Conservation (phyloP, 2,888 invertebrate species). For the Sympetrum striolatum region DNA sequence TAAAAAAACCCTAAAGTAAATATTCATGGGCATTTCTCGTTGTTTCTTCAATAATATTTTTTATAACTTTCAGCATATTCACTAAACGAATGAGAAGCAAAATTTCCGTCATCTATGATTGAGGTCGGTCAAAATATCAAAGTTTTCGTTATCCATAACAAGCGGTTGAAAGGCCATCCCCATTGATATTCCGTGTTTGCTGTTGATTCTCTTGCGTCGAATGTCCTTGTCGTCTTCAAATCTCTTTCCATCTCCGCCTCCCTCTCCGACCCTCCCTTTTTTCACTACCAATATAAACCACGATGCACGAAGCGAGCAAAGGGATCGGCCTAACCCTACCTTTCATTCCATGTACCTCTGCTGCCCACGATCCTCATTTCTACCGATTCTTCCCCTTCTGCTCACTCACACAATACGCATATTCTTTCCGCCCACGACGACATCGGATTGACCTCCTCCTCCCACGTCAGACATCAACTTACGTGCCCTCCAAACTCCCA, state of each 20-base stretch:
- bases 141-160: no score
- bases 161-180: no score
- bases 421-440: conserved; percentile 6
- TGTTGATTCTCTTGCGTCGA: no score
- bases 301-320: no score
- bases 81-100: no score
- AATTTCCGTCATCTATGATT: no score
- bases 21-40: no score
- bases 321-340: not conserved
- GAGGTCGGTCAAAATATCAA: no score
- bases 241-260: not conserved
- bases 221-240: not conserved
- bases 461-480: not conserved
- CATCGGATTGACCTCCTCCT: not conserved
- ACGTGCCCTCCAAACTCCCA: not conserved
- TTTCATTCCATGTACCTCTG: not conserved
- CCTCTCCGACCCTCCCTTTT: not conserved
- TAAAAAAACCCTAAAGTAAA: no score
- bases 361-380: not conserved
- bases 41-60: no score
- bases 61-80: no score
- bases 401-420: not conserved
- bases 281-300: not conserved
- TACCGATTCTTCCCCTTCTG: not conserved
- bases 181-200: no score